Percentiles rank a stretch among this genome's conserved stretches.
Evolutionary conservation across 1,140 invertebrate species (phyloP).

Genomic region (Chelonus insularis): DNA sequence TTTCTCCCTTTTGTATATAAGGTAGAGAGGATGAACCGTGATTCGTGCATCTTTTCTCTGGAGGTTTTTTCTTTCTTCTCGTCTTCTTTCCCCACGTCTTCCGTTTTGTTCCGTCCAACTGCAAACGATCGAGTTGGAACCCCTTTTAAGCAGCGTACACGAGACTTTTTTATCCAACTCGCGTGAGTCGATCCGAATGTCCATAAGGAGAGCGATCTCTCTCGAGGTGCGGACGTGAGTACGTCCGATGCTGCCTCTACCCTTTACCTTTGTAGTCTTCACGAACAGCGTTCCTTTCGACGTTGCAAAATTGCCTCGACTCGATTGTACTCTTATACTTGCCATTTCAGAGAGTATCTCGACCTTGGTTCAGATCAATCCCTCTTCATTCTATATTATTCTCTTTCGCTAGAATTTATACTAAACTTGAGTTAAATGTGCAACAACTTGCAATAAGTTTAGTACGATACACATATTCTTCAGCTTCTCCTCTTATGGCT

Average conservation of each 20-base stretch:
- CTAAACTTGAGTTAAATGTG: background rate
- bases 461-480: slow-evolving; percentile 2
- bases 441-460: slow-evolving; percentile 11
- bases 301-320: slow-evolving; percentile 15
- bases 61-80: background rate
- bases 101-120: background rate
- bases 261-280: slow-evolving; percentile 6
- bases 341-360: background rate
- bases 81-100: background rate
- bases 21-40: background rate
- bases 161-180: slow-evolving; percentile 21
- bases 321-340: slow-evolving; percentile 4
- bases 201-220: slow-evolving; percentile 32
- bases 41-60: background rate
- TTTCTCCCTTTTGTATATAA: background rate
- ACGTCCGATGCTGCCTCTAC: background rate
- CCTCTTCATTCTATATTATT: slow-evolving; percentile 8
- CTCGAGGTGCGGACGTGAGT: slow-evolving; percentile 20
- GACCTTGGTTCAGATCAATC: slow-evolving; percentile 23
- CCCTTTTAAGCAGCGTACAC: slow-evolving; percentile 22
- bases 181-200: slow-evolving; percentile 28
- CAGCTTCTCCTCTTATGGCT: background rate
- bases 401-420: background rate
- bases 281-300: background rate
- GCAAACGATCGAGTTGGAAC: slow-evolving; percentile 1